Evolutionary conservation across 2,113 vertebrate genomes (phyloP).

Genomic region (Felis catus): F.catus_Fca126_mat1.0 CM031423.1:15213501-15214000

Average conservation of each 20-base stretch:
- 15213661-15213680: not conserved
- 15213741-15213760: not conserved
- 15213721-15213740: not conserved
- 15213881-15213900: not conserved
- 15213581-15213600: not conserved
- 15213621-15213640: not conserved
- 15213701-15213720: not conserved
- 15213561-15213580: not conserved
- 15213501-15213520: constrained; percentile 2
- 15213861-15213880: not conserved
- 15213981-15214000: not conserved
- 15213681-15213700: not conserved
- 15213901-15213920: not conserved
- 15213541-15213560: constrained; percentile 43
- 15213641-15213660: not conserved
- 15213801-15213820: not conserved
- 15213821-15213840: not conserved
- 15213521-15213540: constrained; percentile 48
- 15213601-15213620: not conserved
- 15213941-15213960: not conserved
- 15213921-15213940: not conserved
- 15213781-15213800: not conserved
- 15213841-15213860: not conserved
- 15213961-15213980: not conserved
- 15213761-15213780: not conserved